Evolutionary conservation across 2,888 invertebrate genomes (phyloP).

Genomic region (Tetranychus piercei): DNA sequence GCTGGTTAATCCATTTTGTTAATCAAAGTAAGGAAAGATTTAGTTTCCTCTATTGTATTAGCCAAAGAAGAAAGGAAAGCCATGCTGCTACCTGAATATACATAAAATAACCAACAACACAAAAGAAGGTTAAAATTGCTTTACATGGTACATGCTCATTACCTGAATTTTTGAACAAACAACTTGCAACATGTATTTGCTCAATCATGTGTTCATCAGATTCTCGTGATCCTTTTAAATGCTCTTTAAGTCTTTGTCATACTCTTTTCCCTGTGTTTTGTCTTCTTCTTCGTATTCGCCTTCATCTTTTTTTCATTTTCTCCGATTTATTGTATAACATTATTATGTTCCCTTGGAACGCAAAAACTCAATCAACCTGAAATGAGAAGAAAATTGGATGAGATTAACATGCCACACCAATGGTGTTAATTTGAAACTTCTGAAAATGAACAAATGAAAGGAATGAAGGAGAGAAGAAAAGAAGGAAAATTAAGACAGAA

Average conservation of each 20-base stretch:
- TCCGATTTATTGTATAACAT: not conserved
- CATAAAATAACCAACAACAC: no score
- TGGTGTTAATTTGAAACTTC: not conserved
- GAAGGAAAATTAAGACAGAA: not conserved
- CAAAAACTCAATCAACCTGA: conserved; percentile 1
- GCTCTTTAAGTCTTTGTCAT: not conserved
- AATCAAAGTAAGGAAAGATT: not conserved
- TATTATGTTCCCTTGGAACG: not conserved
- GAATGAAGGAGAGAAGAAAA: not conserved
- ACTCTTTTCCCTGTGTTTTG: not conserved
- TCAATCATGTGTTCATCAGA: not conserved
- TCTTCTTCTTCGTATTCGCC: not conserved
- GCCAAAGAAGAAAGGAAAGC: not conserved
- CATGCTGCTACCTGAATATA: no score
- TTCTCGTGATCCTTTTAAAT: not conserved
- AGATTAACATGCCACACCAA: not conserved
- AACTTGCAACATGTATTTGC: not conserved
- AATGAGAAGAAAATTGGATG: not conserved
- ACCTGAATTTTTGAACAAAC: not conserved
- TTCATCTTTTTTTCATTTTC: not conserved
- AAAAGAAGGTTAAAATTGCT: no score
- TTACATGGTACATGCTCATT: not conserved
- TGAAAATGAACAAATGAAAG: not conserved
- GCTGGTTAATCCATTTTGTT: not conserved
- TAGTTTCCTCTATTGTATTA: not conserved